Evolutionary conservation across 2,113 vertebrate species (phyloP), one percentile per base, ranked within the genome.

Genomic region (Scophthalmus maximus): DNA sequence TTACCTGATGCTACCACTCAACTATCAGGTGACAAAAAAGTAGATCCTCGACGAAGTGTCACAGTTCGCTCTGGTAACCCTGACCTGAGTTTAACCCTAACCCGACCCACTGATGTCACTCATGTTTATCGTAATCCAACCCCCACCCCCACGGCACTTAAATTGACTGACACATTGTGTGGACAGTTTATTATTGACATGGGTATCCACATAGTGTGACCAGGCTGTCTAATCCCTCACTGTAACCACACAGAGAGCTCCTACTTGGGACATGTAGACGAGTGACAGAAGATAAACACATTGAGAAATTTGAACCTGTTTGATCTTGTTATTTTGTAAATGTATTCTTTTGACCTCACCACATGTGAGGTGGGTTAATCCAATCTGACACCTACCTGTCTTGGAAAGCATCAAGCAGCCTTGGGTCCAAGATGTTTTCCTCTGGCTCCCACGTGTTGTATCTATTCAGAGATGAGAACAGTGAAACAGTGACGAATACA

Each of bases 361-460:
- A 67, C 47, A 1, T 2, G 7, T 20, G 29, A 50, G n/a, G 36
- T 26, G 2, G 6, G 20, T 69, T 76, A 32, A 50, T 56, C 26
- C 50, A 17, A 34, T n/a, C 32, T 9, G 8, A 5, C 38, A 70
- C 84, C 23, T 44, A 93, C 92, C 92, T 87, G 87, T 88, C 91
- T 82, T 94, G 89, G 70, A 93, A 94, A 6, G 91, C 93, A 61
- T 91, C 90, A 0, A 94, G 90, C 49, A 94, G 88, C 47, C 93
- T 87, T 10, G 93, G 93, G 53, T 94, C 93, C 79, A 94, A 78
- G 58, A 94, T 94, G 80, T 93, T 94, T 69, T 94, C 92, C 38
- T 93, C 92, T 27, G 92, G 92, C 42, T 93, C 92, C 92, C 92
- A 93, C 9, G 92, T 93, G 88, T 93, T 94, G 86, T 93, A 93